These are phyloP conservation scores for Torymus auratus DNA, from an alignment of 2,888 invertebrate species.

Conservation along the genomic window DNA sequence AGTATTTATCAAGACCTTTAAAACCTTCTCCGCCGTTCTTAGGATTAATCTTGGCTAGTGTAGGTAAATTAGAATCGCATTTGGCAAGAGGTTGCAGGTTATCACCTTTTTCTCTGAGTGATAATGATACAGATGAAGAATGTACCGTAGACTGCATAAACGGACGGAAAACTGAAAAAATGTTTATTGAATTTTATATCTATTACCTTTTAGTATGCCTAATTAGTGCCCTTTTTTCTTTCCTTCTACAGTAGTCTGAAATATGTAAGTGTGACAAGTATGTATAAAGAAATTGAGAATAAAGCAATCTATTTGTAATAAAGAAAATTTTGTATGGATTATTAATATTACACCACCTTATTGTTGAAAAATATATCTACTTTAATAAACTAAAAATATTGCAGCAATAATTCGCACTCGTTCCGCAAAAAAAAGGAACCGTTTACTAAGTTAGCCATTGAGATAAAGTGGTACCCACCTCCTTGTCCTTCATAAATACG, in stretches of 20 bases:
- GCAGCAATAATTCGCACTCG: too few relatives aligned
- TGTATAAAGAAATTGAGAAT: conserved; percentile 12
- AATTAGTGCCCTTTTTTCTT: conserved; percentile 50
- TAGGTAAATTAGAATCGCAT: conserved; percentile 86
- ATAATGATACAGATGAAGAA: conserved; percentile 82
- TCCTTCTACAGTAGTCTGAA: conserved; percentile 31
- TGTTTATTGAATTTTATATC: too few relatives aligned
- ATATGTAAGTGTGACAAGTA: background rate
- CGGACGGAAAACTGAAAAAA: background rate
- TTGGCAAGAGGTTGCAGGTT: conserved; percentile 85
- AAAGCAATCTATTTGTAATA: conserved; percentile 54
- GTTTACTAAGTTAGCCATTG: background rate
- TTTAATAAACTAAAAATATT: too few relatives aligned
- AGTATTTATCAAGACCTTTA: conserved; percentile 94
- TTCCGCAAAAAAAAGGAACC: background rate
- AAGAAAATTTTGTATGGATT: conserved; percentile 40
- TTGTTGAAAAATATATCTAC: too few relatives aligned
- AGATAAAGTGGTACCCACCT: background rate
- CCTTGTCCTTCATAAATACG: background rate
- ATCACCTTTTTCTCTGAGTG: conserved; percentile 86
- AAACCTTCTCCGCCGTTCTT: conserved; percentile 96
- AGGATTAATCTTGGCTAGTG: conserved; percentile 93
- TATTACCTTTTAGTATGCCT: too few relatives aligned
- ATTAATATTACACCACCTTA: too few relatives aligned
- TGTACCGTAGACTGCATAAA: conserved; percentile 18